phyloP scores from a whole-genome alignment of 2,113 vertebrate species.

The Charina bottae region DNA sequence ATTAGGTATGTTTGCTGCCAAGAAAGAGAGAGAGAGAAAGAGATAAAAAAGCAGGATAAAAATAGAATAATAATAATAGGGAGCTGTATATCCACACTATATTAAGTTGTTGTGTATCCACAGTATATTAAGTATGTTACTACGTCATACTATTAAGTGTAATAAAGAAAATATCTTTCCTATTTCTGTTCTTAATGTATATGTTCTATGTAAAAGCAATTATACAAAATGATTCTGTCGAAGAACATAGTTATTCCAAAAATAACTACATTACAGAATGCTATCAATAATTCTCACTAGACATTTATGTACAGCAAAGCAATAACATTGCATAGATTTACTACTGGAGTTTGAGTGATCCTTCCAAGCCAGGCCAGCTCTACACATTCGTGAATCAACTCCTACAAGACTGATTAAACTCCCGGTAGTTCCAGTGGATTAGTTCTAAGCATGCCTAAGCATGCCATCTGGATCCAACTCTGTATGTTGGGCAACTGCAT shows the following conservation, averaged over 20 bases:
- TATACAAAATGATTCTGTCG: conserved; percentile 43
- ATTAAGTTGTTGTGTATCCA: no score
- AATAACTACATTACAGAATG: neutral
- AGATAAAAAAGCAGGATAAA: no score
- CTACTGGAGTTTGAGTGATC: neutral
- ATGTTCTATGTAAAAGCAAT: neutral
- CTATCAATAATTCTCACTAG: neutral
- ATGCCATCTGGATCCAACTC: neutral
- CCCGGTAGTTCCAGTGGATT: neutral
- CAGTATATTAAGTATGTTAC: neutral
- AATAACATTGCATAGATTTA: conserved; percentile 14
- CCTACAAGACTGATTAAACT: neutral
- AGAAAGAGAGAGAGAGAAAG: no score
- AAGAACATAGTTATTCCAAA: neutral
- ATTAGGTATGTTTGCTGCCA: no score
- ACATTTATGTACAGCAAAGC: conserved; percentile 15
- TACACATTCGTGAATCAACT: neutral
- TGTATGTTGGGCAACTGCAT: neutral
- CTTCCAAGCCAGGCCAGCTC: neutral
- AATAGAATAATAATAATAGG: no score
- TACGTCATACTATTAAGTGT: conserved; percentile 24
- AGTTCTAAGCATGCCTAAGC: neutral
- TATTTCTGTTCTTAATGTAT: conserved; percentile 5
- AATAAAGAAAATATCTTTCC: conserved; percentile 29
- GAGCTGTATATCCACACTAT: no score